These are phyloP conservation scores for Eristalis arbustorum DNA, from an alignment of 2,888 invertebrate genomes.

Conservation along the genomic window DNA sequence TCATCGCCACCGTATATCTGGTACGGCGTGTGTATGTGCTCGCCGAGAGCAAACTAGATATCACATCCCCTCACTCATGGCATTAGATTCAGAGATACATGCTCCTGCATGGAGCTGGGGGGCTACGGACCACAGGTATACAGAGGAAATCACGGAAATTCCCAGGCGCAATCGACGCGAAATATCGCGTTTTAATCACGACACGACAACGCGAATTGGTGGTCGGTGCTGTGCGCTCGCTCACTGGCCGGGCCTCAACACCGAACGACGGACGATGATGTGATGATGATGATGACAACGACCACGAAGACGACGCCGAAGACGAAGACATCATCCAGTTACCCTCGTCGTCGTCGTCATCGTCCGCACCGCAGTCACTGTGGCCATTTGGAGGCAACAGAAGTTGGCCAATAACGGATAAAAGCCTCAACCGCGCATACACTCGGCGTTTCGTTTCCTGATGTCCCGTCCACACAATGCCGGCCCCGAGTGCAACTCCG, in stretches of 20 bases:
- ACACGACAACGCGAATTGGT: slow-evolving; percentile 54
- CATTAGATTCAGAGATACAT: slow-evolving; percentile 41
- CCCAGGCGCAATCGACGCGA: slow-evolving; percentile 66
- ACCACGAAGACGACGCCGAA: slow-evolving; percentile 47
- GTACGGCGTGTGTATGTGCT: slow-evolving; percentile 5
- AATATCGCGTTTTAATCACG: slow-evolving; percentile 71
- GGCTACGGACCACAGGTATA: neutral
- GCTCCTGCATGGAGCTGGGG: neutral
- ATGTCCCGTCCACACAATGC: slow-evolving; percentile 38
- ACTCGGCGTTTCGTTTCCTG: slow-evolving; percentile 25
- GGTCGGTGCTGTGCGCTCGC: slow-evolving; percentile 48
- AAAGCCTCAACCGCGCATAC: slow-evolving; percentile 25
- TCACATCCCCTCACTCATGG: slow-evolving; percentile 51
- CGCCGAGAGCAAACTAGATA: slow-evolving; percentile 46
- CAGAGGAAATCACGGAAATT: slow-evolving; percentile 62
- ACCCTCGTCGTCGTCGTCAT: slow-evolving; percentile 3
- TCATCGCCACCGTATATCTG: slow-evolving; percentile 38
- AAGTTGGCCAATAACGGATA: slow-evolving; percentile 61
- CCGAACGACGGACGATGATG: slow-evolving; percentile 21
- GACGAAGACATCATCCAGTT: slow-evolving; percentile 69
- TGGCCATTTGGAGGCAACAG: neutral
- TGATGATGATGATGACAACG: slow-evolving; percentile 26
- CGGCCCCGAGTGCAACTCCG: neutral
- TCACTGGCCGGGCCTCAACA: slow-evolving; percentile 33
- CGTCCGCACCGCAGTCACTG: slow-evolving; percentile 2